Conservation (phyloP, 2,888 invertebrate species). For the Sinopyrophorus schimmeli region DNA sequence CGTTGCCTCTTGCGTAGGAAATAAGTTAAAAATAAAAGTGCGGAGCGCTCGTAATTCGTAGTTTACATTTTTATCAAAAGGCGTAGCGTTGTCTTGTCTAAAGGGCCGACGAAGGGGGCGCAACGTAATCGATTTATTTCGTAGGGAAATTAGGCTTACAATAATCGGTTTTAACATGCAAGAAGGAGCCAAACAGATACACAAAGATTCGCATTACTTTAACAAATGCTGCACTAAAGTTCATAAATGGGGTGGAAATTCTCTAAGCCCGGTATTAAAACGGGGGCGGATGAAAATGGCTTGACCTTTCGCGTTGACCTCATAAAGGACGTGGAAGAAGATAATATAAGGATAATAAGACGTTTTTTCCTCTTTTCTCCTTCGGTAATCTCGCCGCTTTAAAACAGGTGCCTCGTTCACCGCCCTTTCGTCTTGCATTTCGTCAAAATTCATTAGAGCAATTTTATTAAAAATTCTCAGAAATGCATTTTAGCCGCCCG, state of each 20-base stretch:
- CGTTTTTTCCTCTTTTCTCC: slow-evolving; percentile 10
- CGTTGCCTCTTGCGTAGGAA: too few species aligned
- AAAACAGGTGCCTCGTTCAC: not conserved
- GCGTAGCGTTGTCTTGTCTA: too few species aligned
- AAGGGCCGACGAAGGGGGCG: too few species aligned
- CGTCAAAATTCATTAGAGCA: slow-evolving; percentile 18
- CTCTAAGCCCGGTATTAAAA: slow-evolving; percentile 33
- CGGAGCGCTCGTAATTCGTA: too few species aligned
- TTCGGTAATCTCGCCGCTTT: slow-evolving; percentile 7
- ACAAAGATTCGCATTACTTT: slow-evolving; percentile 24
- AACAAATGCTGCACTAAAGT: slow-evolving; percentile 33
- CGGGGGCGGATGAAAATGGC: slow-evolving; percentile 21
- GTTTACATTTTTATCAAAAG: too few species aligned
- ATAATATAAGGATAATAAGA: slow-evolving; percentile 25
- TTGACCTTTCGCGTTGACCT: slow-evolving; percentile 28
- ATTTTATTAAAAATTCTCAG: slow-evolving; percentile 17
- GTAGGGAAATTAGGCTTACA: slow-evolving; percentile 9
- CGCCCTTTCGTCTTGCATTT: slow-evolving; percentile 7
- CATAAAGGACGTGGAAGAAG: slow-evolving; percentile 23
- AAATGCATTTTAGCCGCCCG: slow-evolving; percentile 15
- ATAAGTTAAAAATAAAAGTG: too few species aligned
- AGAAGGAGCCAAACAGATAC: slow-evolving; percentile 18
- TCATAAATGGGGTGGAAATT: slow-evolving; percentile 41
- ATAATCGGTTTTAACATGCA: slow-evolving; percentile 11
- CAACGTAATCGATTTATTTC: slow-evolving; percentile 7